These are phyloP conservation scores for Drosophila hydei DNA, from an alignment of 1,140 invertebrate species.

Conservation along the genomic window DNA sequence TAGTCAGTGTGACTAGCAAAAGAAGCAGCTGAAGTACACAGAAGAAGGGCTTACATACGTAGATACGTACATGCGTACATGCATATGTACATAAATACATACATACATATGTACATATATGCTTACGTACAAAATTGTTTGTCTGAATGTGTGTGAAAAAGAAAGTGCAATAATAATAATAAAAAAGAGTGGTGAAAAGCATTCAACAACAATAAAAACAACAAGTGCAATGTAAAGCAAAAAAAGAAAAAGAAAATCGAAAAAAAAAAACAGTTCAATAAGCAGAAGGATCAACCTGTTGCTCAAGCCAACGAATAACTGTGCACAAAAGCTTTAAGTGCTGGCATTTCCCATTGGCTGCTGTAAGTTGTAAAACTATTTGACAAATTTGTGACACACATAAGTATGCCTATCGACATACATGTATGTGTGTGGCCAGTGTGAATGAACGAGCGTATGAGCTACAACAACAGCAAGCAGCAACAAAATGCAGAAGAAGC, in stretches of 20 bases:
- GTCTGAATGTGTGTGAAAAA: conserved; percentile 44
- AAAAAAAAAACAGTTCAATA: conserved; percentile 41
- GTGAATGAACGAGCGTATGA: conserved; percentile 69
- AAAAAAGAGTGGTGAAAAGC: conserved; percentile 37
- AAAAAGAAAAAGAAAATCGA: conserved; percentile 25
- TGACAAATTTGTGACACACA: conserved; percentile 53
- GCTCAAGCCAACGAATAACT: conserved; percentile 44
- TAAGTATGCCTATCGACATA: background rate
- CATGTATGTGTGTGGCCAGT: conserved; percentile 36
- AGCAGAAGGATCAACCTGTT: conserved; percentile 46
- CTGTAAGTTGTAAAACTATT: conserved; percentile 47
- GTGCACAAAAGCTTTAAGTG: conserved; percentile 47
- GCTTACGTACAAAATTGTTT: conserved; percentile 4
- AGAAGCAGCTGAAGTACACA: conserved; percentile 32
- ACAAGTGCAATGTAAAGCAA: conserved; percentile 69
- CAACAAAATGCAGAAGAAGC: conserved; percentile 29
- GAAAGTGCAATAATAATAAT: conserved; percentile 68
- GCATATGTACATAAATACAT: background rate
- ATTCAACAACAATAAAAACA: conserved; percentile 42
- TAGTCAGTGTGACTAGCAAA: conserved; percentile 57
- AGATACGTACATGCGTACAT: background rate
- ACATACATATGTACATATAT: background rate
- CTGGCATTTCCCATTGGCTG: conserved; percentile 41
- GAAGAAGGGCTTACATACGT: conserved; percentile 33
- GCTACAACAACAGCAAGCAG: conserved; percentile 35